These are phyloP conservation scores for Aradus depressus DNA, from an alignment of 2,888 invertebrate genomes.

Conservation along the genomic window DNA sequence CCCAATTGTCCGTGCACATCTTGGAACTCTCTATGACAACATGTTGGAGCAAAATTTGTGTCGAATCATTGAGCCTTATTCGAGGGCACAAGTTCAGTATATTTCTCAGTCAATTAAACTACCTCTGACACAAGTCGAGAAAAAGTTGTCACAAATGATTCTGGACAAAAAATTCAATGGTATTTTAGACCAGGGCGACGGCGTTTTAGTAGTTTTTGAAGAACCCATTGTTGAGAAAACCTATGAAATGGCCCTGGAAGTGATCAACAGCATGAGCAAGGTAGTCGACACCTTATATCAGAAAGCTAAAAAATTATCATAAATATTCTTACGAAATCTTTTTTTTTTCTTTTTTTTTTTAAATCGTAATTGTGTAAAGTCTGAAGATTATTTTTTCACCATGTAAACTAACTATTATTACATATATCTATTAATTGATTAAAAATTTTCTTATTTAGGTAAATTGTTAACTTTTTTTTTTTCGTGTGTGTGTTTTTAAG, in stretches of 20 bases:
- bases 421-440: no score
- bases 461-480: no score
- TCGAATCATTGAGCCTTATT: slow-evolving; percentile 97
- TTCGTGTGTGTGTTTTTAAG: no score
- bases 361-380: slow-evolving; percentile 14
- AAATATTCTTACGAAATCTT: slow-evolving; percentile 17
- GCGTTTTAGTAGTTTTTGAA: slow-evolving; percentile 95
- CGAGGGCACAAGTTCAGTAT: slow-evolving; percentile 82
- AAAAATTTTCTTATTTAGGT: no score
- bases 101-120: slow-evolving; percentile 84
- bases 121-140: slow-evolving; percentile 85
- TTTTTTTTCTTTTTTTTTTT: not conserved
- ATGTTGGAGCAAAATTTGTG: slow-evolving; percentile 99
- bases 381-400: slow-evolving; percentile 19
- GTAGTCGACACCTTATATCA: slow-evolving; percentile 98
- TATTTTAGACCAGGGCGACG: slow-evolving; percentile 96
- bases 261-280: slow-evolving; percentile 98
- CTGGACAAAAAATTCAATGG: slow-evolving; percentile 95
- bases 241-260: slow-evolving; percentile 92
- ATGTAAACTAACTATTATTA: slow-evolving; percentile 18
- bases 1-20: slow-evolving; percentile 91
- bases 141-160: slow-evolving; percentile 97
- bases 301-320: slow-evolving; percentile 86
- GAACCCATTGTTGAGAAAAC: slow-evolving; percentile 90
- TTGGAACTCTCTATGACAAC: slow-evolving; percentile 92